Evolutionary conservation across 2,113 vertebrate genomes (phyloP), one percentile per base, ranked within the genome.

Genomic region (Microtus ochrogaster): DNA sequence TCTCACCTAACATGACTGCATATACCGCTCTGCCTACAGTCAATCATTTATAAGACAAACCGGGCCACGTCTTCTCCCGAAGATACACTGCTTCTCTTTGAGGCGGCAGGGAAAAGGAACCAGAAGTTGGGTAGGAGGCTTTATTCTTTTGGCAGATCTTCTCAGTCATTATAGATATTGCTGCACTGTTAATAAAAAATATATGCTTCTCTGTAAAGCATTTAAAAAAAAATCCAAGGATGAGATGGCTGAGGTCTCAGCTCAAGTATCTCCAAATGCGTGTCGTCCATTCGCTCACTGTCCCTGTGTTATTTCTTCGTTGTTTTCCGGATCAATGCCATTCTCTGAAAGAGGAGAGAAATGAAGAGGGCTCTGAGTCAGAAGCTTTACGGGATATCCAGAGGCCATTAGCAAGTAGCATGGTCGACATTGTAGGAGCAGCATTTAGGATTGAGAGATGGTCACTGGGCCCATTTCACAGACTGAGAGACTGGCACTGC

Each of bases 271-370:
- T 97, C 98, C 97, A 90, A 97, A 95, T 5, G 93, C 96, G 58
- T 61, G 96, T 93, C 10, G 81, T 95, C 93, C 61, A 92, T 98
- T 97, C 95, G 96, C 2, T 6, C 97, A 97, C 92, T 68, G 94
- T 96, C 84, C 86, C 10, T 97, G 87, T 92, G 97, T 66, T 99
- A 99, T 98, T 99, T 99, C 99, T 99, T 99, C 98, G 99, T 99
- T 55, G 99, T 99, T 98, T 99, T 99, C 98, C 99, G 99, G 97
- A 99, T 99, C 99, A 99, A 96, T 94, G 99, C 99, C 99, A 99
- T 99, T 98, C 99, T 99, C 99, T 99, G 99, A 19, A 99, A 98
- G 0, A 3, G 97, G 79, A 98, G 55, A 96, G 49, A 96, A 93
- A 93, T 33, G 90, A 90, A 61, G 72, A 49, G 4, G 30, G 52